Evolutionary conservation across 2,888 invertebrate genomes (phyloP).

Genomic region (Ischnura elegans): DNA sequence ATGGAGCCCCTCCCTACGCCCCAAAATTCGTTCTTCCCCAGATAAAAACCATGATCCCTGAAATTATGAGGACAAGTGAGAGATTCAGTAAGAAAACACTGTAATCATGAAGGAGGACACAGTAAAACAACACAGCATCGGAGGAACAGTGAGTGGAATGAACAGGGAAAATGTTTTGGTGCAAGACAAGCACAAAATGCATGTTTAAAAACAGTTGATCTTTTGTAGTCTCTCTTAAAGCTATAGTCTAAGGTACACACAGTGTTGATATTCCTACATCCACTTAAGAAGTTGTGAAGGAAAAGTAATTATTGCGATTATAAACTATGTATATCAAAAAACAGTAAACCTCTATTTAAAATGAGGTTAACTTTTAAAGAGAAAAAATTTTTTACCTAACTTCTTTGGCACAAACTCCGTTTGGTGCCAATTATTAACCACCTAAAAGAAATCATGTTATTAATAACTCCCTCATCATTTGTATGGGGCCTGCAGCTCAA

Average conservation of each 20-base stretch:
- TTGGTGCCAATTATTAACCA: slow-evolving; percentile 51
- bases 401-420: slow-evolving; percentile 48
- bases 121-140: slow-evolving; percentile 65
- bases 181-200: slow-evolving; percentile 67
- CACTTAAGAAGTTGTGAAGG: slow-evolving; percentile 66
- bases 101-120: slow-evolving; percentile 62
- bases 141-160: slow-evolving; percentile 67
- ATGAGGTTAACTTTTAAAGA: slow-evolving; percentile 66
- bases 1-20: slow-evolving; percentile 38
- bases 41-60: slow-evolving; percentile 61
- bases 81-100: slow-evolving; percentile 67
- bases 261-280: slow-evolving; percentile 66
- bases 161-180: slow-evolving; percentile 67
- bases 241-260: slow-evolving; percentile 66
- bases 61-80: slow-evolving; percentile 65
- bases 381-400: slow-evolving; percentile 64
- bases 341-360: slow-evolving; percentile 62
- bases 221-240: slow-evolving; percentile 66
- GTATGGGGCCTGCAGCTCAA: background rate
- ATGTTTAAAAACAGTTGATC: slow-evolving; percentile 63
- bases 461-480: slow-evolving; percentile 39
- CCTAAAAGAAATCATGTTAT: slow-evolving; percentile 64
- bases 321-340: slow-evolving; percentile 66
- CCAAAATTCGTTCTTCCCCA: background rate
- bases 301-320: slow-evolving; percentile 67